A percentile compares a stretch with the other conserved stretches of the same genome.
phyloP scores from a whole-genome alignment of 1,140 invertebrate species.

The Drosophila sturtevanti region DNA sequence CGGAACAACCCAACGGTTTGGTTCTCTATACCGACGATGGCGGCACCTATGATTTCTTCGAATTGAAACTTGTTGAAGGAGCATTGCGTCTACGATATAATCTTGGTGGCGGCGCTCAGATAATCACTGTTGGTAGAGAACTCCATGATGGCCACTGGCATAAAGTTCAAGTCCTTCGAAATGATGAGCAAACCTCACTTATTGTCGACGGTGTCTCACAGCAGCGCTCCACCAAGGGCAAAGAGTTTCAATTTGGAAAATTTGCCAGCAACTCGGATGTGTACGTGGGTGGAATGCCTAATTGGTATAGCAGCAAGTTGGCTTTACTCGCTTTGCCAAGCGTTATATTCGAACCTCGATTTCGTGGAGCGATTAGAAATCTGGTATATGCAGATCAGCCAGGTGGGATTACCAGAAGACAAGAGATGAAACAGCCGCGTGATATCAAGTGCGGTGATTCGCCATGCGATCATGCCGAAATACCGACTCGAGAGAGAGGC shows the following conservation, averaged over 20 bases:
- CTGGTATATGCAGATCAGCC: constrained; percentile 92
- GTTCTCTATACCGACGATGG: constrained; percentile 97
- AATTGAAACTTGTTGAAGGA: constrained; percentile 96
- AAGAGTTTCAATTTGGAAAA: constrained; percentile 93
- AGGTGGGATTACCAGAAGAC: constrained; percentile 87
- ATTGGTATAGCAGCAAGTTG: constrained; percentile 93
- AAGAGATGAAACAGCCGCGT: constrained; percentile 89
- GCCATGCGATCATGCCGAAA: constrained; percentile 75
- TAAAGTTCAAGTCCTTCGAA: constrained; percentile 90
- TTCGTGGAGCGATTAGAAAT: constrained; percentile 92
- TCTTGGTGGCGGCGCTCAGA: constrained; percentile 92
- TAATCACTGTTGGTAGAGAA: constrained; percentile 92
- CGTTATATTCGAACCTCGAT: constrained; percentile 95
- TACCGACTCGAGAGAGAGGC: constrained; percentile 74
- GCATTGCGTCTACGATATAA: constrained; percentile 94
- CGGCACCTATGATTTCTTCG: constrained; percentile 96
- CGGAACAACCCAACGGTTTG: constrained; percentile 93
- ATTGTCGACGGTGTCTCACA: constrained; percentile 91
- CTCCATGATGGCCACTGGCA: constrained; percentile 96
- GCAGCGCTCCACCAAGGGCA: constrained; percentile 89
- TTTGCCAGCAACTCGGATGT: constrained; percentile 93
- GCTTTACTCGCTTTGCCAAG: constrained; percentile 92
- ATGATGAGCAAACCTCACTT: constrained; percentile 90
- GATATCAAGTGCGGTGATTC: constrained; percentile 85
- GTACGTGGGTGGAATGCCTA: constrained; percentile 95